Percentiles rank a stretch among this genome's conserved stretches.
Evolutionary conservation across 2,888 invertebrate species (phyloP).

Genomic region (Adineta ricciae): DNA sequence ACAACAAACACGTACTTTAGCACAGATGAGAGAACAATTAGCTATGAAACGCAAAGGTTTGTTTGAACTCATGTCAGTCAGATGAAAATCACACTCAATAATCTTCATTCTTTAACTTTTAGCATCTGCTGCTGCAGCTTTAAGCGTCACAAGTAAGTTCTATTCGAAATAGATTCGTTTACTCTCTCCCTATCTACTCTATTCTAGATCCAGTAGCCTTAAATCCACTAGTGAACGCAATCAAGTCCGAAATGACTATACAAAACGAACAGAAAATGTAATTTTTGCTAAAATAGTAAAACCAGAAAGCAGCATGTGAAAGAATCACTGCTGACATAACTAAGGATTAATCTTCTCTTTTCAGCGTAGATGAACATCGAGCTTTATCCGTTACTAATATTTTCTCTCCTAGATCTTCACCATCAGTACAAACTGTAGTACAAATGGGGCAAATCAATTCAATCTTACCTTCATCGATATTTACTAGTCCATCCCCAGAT

Average conservation of each 20-base stretch:
- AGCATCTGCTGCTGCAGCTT: background rate
- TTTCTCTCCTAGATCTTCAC: background rate
- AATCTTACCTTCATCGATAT: background rate
- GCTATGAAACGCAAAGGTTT: conserved; percentile 18
- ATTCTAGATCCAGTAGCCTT: background rate
- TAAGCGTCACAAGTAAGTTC: background rate
- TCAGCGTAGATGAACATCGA: too few relatives aligned
- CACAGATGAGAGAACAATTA: conserved; percentile 15
- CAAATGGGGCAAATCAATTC: background rate
- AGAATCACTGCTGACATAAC: too few relatives aligned
- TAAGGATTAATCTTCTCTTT: too few relatives aligned
- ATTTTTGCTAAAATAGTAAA: too few relatives aligned
- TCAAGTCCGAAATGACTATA: background rate
- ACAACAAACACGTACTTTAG: conserved; percentile 17
- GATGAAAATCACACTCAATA: too few relatives aligned
- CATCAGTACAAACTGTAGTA: background rate
- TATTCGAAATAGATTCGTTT: background rate
- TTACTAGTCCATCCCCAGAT: background rate
- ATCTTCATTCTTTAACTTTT: too few relatives aligned
- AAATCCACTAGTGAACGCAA: background rate
- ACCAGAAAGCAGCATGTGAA: too few relatives aligned
- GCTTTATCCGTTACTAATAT: too few relatives aligned
- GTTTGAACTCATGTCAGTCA: background rate
- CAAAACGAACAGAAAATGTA: background rate
- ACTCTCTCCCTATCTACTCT: background rate